Conservation (phyloP, 2,888 invertebrate species). For the Podabrus alpinus region DNA sequence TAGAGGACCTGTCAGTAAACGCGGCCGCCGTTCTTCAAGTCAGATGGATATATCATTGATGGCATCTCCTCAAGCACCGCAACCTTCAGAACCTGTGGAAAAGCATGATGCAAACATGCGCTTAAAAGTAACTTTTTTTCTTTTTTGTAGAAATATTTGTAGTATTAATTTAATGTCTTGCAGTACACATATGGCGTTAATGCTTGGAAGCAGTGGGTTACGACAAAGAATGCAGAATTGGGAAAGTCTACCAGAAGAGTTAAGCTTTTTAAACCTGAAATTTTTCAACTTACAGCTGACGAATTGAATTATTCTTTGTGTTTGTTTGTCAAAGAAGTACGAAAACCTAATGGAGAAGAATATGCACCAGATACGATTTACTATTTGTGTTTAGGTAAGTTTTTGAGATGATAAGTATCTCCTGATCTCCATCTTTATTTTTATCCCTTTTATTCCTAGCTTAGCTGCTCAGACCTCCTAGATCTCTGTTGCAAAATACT, state of each 20-base stretch:
- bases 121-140: constrained; percentile 62
- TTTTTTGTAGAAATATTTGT: constrained; percentile 6
- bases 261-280: constrained; percentile 86
- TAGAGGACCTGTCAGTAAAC: constrained; percentile 36
- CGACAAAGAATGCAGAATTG: constrained; percentile 83
- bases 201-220: constrained; percentile 95
- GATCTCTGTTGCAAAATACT: no score
- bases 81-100: constrained; percentile 70
- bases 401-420: constrained; percentile 28
- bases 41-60: constrained; percentile 56
- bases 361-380: constrained; percentile 95
- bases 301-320: constrained; percentile 89
- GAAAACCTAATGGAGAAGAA: constrained; percentile 89
- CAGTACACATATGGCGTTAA: constrained; percentile 91
- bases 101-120: constrained; percentile 88
- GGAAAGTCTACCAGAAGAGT: constrained; percentile 78
- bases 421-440: no score
- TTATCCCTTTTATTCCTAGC: no score
- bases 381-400: constrained; percentile 87
- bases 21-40: constrained; percentile 51
- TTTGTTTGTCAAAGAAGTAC: constrained; percentile 89
- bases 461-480: no score
- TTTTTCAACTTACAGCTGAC: constrained; percentile 86
- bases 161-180: constrained; percentile 39
- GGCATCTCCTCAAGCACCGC: constrained; percentile 59